Percentiles rank a stretch among this genome's conserved stretches.
Conservation (phyloP, 2,888 invertebrate species). For the Leptinotarsa peninsularis region DNA sequence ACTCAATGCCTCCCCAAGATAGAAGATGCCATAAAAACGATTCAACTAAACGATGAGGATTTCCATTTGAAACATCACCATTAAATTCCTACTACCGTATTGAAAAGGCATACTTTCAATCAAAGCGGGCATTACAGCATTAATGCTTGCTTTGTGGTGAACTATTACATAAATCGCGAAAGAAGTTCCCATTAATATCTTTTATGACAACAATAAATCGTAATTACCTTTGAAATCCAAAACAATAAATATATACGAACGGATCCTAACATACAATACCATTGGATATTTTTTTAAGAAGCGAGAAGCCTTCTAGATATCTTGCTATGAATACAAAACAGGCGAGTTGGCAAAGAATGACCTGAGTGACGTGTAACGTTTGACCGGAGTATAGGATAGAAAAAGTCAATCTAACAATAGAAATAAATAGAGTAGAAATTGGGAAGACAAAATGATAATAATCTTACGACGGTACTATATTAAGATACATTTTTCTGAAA, state of each 20-base stretch:
- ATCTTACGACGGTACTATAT: background rate
- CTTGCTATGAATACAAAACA: slow-evolving; percentile 36
- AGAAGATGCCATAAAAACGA: background rate
- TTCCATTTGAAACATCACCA: slow-evolving; percentile 4
- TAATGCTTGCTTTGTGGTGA: slow-evolving; percentile 35
- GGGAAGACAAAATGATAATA: background rate
- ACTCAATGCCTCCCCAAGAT: background rate
- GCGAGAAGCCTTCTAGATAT: slow-evolving; percentile 22
- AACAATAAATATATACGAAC: slow-evolving; percentile 42
- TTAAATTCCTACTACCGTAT: slow-evolving; percentile 16
- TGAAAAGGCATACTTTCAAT: slow-evolving; percentile 18
- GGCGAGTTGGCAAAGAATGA: slow-evolving; percentile 25
- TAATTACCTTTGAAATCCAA: slow-evolving; percentile 44
- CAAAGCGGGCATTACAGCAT: slow-evolving; percentile 14
- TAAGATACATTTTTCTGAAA: too few relatives aligned
- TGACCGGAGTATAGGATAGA: background rate
- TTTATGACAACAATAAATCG: slow-evolving; percentile 51
- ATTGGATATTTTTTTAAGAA: slow-evolving; percentile 32
- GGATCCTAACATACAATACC: slow-evolving; percentile 31
- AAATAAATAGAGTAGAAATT: background rate
- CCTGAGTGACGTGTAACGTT: slow-evolving; percentile 5
- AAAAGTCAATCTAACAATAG: background rate
- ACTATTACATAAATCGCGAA: slow-evolving; percentile 43
- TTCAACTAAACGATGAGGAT: background rate
- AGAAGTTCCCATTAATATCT: slow-evolving; percentile 47